These are phyloP conservation scores for Altica lythri DNA, from an alignment of 2,888 invertebrate species.

Conservation along the genomic window DNA sequence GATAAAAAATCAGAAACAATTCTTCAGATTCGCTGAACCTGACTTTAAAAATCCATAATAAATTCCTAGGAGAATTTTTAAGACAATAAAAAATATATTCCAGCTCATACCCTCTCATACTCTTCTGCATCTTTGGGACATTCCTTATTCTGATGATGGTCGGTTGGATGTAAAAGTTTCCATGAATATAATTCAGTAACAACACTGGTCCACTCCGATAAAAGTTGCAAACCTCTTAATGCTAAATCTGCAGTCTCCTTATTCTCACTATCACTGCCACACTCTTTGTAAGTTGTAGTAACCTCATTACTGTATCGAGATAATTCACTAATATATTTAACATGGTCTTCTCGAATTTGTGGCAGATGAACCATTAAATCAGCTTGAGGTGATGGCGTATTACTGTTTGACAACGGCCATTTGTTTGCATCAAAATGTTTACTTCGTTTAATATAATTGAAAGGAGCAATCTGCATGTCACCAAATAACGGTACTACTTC, in stretches of 20 bases:
- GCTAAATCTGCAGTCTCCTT: conserved; percentile 89
- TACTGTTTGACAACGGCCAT: conserved; percentile 88
- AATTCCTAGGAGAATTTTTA: too few species aligned
- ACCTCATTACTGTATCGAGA: conserved; percentile 89
- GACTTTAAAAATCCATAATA: too few species aligned
- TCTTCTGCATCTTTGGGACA: conserved; percentile 97
- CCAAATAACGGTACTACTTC: conserved; percentile 97
- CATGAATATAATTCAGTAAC: conserved; percentile 97
- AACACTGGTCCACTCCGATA: conserved; percentile 96
- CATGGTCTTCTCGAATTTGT: conserved; percentile 94
- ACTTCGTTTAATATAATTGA: conserved; percentile 93
- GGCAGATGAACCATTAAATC: conserved; percentile 95
- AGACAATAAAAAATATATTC: too few species aligned
- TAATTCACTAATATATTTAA: conserved; percentile 94
- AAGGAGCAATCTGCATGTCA: conserved; percentile 99
- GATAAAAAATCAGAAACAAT: too few species aligned
- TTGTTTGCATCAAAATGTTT: conserved; percentile 90
- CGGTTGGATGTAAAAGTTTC: conserved; percentile 97
- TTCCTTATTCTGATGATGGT: conserved; percentile 92
- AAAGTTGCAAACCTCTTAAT: conserved; percentile 86
- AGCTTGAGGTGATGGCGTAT: conserved; percentile 84
- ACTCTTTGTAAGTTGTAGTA: conserved; percentile 92
- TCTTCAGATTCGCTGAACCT: too few species aligned
- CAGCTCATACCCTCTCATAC: conserved; percentile 89
- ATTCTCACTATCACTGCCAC: conserved; percentile 90